Base-by-base conservation (phyloP, 2,113 vertebrate species). In the Indicator indicator region DNA sequence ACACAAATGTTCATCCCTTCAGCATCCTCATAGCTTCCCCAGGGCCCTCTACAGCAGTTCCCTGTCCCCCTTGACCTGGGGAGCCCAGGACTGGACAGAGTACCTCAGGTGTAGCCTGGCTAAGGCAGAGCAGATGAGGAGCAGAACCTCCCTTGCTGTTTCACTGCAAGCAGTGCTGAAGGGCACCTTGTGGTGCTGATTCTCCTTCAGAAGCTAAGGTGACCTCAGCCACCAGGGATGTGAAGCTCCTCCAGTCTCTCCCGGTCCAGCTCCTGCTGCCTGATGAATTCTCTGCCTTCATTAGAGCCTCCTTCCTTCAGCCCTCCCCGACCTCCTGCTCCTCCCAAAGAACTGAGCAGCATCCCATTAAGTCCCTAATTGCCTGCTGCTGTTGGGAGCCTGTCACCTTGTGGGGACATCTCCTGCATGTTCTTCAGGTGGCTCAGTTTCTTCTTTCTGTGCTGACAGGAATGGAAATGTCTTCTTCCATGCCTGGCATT, bases 331-430 rank as follows among this genome's bases (percentile, higher is more conserved):
- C 60, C 90, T 4, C 2, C 2, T 88, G 88, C 33, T 6, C 82
- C 87, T 95, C 82, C 83, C 80, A 21, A 58, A 67, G 72, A 85
- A 78, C 36, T 9, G 3, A 91, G 75, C 32, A 88, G 64, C 79
- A n/a, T 86, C 88, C 86, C 85, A 68, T 85, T 94, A 93, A 89
- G 72, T 70, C 76, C 71, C 71, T 96, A 93, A 96, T 93, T 80
- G 54, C 40, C 63, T 21, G 30, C 12, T 7, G 7, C 71, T 80
- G 55, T 13, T 76, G 89, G 69, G 83, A 80, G 89, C 83, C 48
- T 65, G 79, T 90, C 81, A 84, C 92, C 80, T 79, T 78, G 86
- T 6, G 10, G 72, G 86, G 76, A 62, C 88, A 76, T 65, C 55
- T 50, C 17, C 62, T 32, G 48, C 20, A 9, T 44, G 58, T 60